Percentiles rank a stretch among this genome's conserved stretches.
Evolutionary conservation across 1,140 invertebrate species (phyloP).

Genomic region (Tetramorium alpestre): DNA sequence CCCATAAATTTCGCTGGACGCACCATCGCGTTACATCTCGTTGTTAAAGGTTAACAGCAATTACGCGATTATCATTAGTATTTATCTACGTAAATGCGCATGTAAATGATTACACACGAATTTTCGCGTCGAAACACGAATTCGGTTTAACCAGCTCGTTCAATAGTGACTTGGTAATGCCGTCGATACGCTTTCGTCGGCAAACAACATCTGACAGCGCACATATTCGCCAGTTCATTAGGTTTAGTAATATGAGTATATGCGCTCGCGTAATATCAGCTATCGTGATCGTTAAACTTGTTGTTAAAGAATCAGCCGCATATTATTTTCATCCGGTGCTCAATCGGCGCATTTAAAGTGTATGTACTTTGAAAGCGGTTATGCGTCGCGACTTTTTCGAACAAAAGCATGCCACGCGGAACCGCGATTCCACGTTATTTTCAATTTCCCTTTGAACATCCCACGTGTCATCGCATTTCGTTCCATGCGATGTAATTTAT

Average conservation of each 20-base stretch:
- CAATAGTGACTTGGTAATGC: not conserved
- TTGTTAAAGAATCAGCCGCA: not conserved
- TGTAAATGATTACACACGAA: conserved; percentile 13
- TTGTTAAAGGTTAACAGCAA: conserved; percentile 14
- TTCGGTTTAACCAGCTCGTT: not conserved
- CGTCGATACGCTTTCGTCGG: not conserved
- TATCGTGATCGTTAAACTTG: not conserved
- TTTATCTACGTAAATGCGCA: not conserved
- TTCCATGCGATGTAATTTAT: not conserved
- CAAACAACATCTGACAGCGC: conserved; percentile 7
- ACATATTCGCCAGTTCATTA: conserved; percentile 4
- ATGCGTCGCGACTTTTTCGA: not conserved
- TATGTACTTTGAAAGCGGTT: not conserved
- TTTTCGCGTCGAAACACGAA: not conserved
- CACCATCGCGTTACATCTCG: not conserved
- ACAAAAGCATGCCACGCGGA: not conserved
- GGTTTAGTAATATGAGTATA: not conserved
- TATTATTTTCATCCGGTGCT: not conserved
- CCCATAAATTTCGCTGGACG: not conserved
- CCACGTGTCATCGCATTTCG: not conserved
- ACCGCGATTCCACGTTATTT: conserved; percentile 2
- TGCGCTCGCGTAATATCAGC: conserved; percentile 8
- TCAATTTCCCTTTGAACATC: conserved; percentile 1
- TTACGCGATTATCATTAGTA: conserved; percentile 10
- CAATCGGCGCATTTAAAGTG: not conserved